A percentile compares a stretch with the other conserved stretches of the same genome.
These are phyloP conservation scores for Leptura quadrifasciata DNA, from an alignment of 2,888 invertebrate genomes.

Conservation along the genomic window DNA sequence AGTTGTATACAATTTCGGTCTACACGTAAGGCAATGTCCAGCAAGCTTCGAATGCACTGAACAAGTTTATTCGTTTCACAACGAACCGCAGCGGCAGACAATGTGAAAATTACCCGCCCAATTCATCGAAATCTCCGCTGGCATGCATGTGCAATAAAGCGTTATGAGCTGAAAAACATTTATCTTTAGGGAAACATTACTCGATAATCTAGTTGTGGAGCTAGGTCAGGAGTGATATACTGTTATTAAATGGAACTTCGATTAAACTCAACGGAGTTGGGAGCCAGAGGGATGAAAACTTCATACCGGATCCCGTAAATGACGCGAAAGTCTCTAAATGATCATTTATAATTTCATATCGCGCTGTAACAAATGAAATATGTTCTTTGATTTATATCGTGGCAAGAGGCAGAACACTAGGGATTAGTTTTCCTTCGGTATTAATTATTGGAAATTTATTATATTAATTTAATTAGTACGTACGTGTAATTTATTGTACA, in stretches of 20 bases:
- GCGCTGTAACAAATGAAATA: slow-evolving; percentile 44
- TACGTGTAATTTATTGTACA: background rate
- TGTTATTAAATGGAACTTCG: slow-evolving; percentile 45
- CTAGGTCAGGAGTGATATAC: slow-evolving; percentile 41
- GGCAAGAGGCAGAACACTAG: background rate
- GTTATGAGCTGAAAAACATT: slow-evolving; percentile 42
- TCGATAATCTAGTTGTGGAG: slow-evolving; percentile 41
- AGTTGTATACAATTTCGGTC: background rate
- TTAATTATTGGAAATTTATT: slow-evolving; percentile 29
- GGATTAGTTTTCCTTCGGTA: background rate
- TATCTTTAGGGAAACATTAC: slow-evolving; percentile 42
- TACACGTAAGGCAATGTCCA: background rate
- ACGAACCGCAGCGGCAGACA: background rate
- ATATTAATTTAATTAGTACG: slow-evolving; percentile 19
- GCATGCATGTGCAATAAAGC: slow-evolving; percentile 22
- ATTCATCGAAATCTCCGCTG: background rate
- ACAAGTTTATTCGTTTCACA: background rate
- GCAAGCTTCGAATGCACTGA: background rate
- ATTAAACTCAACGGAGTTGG: slow-evolving; percentile 39
- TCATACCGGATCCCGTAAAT: slow-evolving; percentile 31
- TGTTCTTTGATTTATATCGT: slow-evolving; percentile 30
- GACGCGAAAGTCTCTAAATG: slow-evolving; percentile 45
- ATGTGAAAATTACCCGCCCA: background rate
- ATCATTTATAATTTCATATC: slow-evolving; percentile 49
- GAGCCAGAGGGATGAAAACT: slow-evolving; percentile 35